A percentile compares a stretch with the other conserved stretches of the same genome.
phyloP scores from a whole-genome alignment of 2,797 vertebrate genomes.

The Cynodonichthys magdalenae region DNA sequence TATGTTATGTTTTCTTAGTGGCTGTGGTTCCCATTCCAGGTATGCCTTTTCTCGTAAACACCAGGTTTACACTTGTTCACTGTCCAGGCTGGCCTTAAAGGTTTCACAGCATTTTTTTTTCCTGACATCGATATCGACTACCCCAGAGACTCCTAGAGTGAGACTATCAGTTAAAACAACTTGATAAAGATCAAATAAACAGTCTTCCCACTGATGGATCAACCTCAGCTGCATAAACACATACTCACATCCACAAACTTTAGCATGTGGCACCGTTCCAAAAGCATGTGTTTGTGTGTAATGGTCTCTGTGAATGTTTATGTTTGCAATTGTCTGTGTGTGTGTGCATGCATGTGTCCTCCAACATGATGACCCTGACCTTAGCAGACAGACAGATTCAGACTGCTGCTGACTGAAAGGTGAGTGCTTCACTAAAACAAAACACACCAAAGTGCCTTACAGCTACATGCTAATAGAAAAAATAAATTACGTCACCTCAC shows the following conservation, averaged over 20 bases:
- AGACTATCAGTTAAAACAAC: constrained; percentile 74
- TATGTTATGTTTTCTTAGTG: constrained; percentile 29
- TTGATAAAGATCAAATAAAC: constrained; percentile 81
- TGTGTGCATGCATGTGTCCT: constrained; percentile 10
- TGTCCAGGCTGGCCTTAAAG: constrained; percentile 27
- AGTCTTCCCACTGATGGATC: constrained; percentile 59
- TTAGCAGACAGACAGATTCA: constrained; percentile 53
- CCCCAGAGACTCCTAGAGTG: constrained; percentile 66
- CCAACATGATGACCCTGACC: constrained; percentile 45
- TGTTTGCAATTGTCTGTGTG: constrained; percentile 19
- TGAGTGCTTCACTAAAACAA: constrained; percentile 53
- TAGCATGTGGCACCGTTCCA: constrained; percentile 60
- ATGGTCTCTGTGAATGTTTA: constrained; percentile 20
- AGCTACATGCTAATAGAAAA: constrained; percentile 30
- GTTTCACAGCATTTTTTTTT: constrained; percentile 22
- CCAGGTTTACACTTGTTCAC: constrained; percentile 27
- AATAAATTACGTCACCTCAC: constrained; percentile 36
- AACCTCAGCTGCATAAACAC: constrained; percentile 78
- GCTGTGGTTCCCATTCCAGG: constrained; percentile 19
- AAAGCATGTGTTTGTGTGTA: constrained; percentile 54
- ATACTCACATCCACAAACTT: constrained; percentile 56
- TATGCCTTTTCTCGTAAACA: constrained; percentile 35
- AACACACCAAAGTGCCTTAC: constrained; percentile 48
- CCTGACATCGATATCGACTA: constrained; percentile 65
- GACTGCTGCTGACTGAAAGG: constrained; percentile 46